Conservation (phyloP, 2,113 vertebrate genomes). For the Maylandia zebra region DNA sequence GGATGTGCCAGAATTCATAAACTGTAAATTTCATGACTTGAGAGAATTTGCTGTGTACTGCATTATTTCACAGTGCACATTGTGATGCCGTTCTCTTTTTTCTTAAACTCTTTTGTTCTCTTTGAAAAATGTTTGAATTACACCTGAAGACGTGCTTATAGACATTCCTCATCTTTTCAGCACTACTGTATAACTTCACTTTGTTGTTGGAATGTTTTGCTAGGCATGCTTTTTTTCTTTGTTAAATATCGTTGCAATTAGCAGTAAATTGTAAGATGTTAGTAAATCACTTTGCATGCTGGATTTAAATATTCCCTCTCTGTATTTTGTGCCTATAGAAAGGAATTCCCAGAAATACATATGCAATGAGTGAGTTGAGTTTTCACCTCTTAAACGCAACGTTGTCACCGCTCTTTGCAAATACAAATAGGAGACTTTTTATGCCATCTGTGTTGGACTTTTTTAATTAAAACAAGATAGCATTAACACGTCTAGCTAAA, state of each 20-base stretch:
- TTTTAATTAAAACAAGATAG: not conserved
- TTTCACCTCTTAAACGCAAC: not conserved
- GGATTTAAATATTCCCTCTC: not conserved
- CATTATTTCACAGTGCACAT: not conserved
- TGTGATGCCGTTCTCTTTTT: not conserved
- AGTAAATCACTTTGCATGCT: not conserved
- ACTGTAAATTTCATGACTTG: not conserved
- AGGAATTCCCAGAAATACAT: not conserved
- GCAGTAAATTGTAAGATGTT: not conserved
- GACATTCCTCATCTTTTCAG: not conserved
- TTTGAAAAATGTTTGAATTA: not conserved
- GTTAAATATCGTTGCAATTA: not conserved
- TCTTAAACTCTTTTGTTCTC: not conserved
- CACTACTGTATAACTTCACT: not conserved
- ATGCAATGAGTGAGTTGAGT: not conserved
- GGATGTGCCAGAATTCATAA: not conserved
- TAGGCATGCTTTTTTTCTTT: not conserved
- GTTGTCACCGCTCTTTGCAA: not conserved
- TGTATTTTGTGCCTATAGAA: not conserved
- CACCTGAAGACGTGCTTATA: not conserved
- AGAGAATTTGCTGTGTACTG: not conserved
- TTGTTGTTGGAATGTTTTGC: not conserved
- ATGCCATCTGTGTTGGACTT: not conserved
- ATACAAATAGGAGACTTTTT: not conserved
- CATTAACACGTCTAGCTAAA: not conserved